Base-by-base conservation (phyloP, 2,888 invertebrate species). In the Fragum fragum region DNA sequence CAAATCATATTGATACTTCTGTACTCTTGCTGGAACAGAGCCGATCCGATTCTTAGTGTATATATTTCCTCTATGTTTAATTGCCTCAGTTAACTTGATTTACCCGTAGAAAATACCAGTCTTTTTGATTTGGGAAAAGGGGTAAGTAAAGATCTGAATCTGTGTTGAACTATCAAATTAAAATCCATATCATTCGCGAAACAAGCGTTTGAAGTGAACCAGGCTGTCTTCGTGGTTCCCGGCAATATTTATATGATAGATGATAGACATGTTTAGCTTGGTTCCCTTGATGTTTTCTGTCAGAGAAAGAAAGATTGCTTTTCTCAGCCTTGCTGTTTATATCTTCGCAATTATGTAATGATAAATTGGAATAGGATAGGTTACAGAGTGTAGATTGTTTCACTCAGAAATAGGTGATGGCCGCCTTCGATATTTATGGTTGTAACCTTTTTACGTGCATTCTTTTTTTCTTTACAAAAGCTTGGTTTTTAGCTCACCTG, bases 201-300 rank as follows among this genome's bases (percentile, higher is more conserved):
- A 70, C 70, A 73, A 81, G 42, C 66, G 76, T 74, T 77, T 81
- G 81, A 81, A 77, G 77, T 77, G 74, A 29, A 61, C 47, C 81
- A 81, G 81, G 55, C 71, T 81, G 70, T 42, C 61, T 63, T 36
- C 73, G 71, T 72, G 59, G 73, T 66, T 66, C 66, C 42, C 66
- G 42, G 74, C 76, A 83, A 83, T 83, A 83, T 83, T 79, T 79
- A 83, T 83, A 68, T 47, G 59, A 55, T 68, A 69, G 83, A 68
- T 74, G 83, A 83, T 73, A 73, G 79, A 79, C 61, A 28, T 18
- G 32, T 26, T 39, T 52, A 79, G 73, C 36, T 52, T 74, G 63
- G 47, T 76, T 28, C 76, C 76, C 79, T 79, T 83, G 83, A 83
- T 79, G 76, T 79, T 66, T 76, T 82, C 79, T 76, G 75, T 76